Conservation (phyloP, 2,113 vertebrate genomes). For the Galemys pyrenaicus region DNA sequence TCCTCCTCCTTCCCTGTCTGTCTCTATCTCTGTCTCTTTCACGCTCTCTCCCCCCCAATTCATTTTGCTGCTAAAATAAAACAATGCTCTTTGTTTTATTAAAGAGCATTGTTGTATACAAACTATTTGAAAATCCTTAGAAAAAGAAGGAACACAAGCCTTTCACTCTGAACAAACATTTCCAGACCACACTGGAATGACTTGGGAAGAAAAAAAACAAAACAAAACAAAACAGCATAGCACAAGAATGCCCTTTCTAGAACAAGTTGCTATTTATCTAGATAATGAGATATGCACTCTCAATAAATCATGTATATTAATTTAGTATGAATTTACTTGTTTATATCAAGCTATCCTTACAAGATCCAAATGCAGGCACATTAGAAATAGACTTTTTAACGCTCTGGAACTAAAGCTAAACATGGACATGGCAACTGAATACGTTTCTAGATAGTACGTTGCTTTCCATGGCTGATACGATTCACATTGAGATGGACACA, state of each 20-base stretch:
- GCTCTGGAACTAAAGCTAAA: background rate
- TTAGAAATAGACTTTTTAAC: background rate
- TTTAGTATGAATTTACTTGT: slow-evolving; percentile 50
- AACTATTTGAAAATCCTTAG: slow-evolving; percentile 36
- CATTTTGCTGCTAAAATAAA: background rate
- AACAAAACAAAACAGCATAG: no score
- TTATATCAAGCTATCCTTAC: slow-evolving; percentile 24
- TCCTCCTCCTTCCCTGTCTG: no score
- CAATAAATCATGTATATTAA: slow-evolving; percentile 54
- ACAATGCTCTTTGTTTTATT: background rate
- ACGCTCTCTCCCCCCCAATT: background rate
- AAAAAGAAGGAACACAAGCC: background rate
- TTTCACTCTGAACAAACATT: slow-evolving; percentile 40
- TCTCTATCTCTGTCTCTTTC: background rate
- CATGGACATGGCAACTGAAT: background rate
- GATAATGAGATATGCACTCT: slow-evolving; percentile 31
- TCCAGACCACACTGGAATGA: slow-evolving; percentile 3
- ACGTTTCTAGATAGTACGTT: background rate
- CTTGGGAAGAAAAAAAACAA: background rate
- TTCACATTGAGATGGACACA: background rate
- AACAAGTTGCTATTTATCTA: slow-evolving; percentile 60
- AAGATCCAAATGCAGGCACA: slow-evolving; percentile 2
- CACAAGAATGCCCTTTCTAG: slow-evolving; percentile 46
- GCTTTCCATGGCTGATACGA: background rate
- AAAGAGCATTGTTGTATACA: background rate